Base-by-base conservation (phyloP, 2,888 invertebrate genomes). In the Anoncus sp. region DNA sequence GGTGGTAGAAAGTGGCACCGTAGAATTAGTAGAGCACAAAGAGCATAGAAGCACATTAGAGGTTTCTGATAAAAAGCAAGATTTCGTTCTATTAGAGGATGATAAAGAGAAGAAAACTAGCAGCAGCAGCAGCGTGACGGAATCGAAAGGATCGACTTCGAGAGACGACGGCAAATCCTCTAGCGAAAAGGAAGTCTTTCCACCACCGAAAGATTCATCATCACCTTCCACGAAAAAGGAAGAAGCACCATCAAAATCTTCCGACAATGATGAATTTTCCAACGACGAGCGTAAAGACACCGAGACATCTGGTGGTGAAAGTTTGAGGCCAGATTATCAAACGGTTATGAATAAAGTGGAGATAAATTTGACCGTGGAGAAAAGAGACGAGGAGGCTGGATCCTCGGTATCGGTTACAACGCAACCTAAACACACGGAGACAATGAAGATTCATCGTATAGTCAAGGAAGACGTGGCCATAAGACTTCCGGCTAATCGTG, bases 21-120 rank as follows among this genome's bases (percentile, higher is more conserved):
- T 91, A 91, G 91, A 89, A 82, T 82, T 91, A 90, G 89, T 85
- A 84, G 80, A 86, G 89, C 89, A 90, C 90, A 77, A 85, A 83
- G 89, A 84, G 76, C 83, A 83, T 86, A 87, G 81, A 83, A 75
- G 87, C 88, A 89, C 90, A 82, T 85, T 91, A 90, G 89, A 89
- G 78, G 79, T 81, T 81, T 81, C 75, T 79, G 83, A 80, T 84
- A 82, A 81, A 79, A 71, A 22, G 45, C 75, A 75, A 60, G 80
- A 70, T 69, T 65, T 57, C 69, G 79, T 76, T 80, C 73, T 66
- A 69, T 73, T 63, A 70, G 66, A 73, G 87, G 88, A 89, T n/a
- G 89, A 87, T 77, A 85, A 16, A 22, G 62, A 38, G 31, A 6
- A 16, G 10, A 14, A 27, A 71, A 27, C 12, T 12, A 20, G 35